Conservation (phyloP, 2,797 vertebrate species). For the Chloroceryle amazona region DNA sequence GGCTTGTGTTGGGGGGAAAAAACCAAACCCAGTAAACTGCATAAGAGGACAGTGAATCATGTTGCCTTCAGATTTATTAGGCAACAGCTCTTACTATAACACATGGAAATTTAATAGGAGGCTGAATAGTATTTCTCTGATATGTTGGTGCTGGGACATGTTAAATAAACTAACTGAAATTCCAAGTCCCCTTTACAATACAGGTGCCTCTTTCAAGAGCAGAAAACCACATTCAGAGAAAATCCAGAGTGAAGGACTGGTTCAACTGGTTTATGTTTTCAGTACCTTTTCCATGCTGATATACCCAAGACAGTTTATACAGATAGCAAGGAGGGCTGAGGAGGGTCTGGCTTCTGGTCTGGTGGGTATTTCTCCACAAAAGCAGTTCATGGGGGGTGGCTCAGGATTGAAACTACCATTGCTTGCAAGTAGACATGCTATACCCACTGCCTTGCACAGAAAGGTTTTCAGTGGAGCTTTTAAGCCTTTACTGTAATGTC, state of each 20-base stretch:
- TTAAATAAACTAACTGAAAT: not conserved
- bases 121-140: not conserved
- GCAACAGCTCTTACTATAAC: not conserved
- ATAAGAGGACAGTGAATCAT: not conserved
- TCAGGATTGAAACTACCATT: not conserved
- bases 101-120: not conserved
- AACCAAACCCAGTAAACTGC: not conserved
- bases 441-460: not conserved
- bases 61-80: slow-evolving; percentile 6
- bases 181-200: not conserved
- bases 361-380: not conserved
- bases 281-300: not conserved
- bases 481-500: slow-evolving; percentile 37
- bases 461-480: slow-evolving; percentile 58
- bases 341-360: not conserved
- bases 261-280: not conserved
- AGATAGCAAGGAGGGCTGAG: not conserved
- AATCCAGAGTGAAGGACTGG: not conserved
- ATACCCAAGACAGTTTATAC: not conserved
- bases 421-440: not conserved
- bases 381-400: not conserved
- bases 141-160: not conserved
- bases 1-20: not conserved
- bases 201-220: not conserved
- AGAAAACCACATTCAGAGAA: not conserved